A percentile compares a stretch with the other conserved stretches of the same genome.
These are phyloP conservation scores for Asbolus verrucosus DNA, from an alignment of 1,140 invertebrate species.

Conservation along the genomic window DNA sequence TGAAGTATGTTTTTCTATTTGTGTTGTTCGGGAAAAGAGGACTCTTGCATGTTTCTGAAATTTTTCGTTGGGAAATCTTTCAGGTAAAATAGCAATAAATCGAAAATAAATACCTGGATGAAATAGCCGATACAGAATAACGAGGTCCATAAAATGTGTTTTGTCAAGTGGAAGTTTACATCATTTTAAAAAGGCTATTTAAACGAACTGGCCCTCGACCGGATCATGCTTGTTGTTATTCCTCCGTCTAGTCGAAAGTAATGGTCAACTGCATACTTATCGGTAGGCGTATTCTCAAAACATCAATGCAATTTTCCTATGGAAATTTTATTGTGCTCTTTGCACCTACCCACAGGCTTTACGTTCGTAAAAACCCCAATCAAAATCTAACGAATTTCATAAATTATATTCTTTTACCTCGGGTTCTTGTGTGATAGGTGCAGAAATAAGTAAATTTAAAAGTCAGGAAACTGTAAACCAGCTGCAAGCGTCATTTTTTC, in stretches of 20 bases:
- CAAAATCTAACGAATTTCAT: no score
- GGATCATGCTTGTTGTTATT: conserved; percentile 60
- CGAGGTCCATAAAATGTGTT: conserved; percentile 60
- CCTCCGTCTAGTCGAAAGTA: conserved; percentile 57
- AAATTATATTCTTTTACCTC: no score
- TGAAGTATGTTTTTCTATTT: conserved; percentile 19
- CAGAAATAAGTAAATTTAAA: no score
- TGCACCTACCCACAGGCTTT: background rate
- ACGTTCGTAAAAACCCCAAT: background rate
- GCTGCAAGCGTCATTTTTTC: no score
- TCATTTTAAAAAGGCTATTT: conserved; percentile 57
- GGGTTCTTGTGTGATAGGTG: no score
- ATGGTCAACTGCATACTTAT: conserved; percentile 54
- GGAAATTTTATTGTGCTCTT: background rate
- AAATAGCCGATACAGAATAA: conserved; percentile 62
- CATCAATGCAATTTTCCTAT: conserved; percentile 15
- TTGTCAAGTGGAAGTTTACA: conserved; percentile 62
- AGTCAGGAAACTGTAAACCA: no score
- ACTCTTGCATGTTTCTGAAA: conserved; percentile 29
- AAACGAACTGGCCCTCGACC: conserved; percentile 57
- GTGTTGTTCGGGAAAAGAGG: background rate
- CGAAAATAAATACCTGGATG: conserved; percentile 60
- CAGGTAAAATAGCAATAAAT: conserved; percentile 56
- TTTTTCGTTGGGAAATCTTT: no score
- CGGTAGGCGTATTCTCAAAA: conserved; percentile 51